Conservation (phyloP, 2,113 vertebrate species). For the Apistogramma diplotaenia region DNA sequence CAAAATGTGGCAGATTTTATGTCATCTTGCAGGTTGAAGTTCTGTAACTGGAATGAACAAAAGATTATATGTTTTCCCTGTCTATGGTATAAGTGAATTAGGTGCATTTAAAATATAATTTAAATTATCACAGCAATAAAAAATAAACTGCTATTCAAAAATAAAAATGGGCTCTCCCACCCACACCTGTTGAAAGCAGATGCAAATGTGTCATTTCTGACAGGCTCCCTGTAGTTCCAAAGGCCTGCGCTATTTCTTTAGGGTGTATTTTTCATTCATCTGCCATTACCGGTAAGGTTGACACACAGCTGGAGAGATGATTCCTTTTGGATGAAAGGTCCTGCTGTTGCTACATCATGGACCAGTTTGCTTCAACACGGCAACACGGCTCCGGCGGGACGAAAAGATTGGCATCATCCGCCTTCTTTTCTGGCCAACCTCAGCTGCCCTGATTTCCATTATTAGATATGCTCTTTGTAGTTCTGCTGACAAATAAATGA, state of each 20-base stretch:
- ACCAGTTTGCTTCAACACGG: background rate
- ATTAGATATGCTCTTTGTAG: conserved; percentile 32
- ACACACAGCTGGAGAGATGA: conserved; percentile 60
- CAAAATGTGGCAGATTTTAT: background rate
- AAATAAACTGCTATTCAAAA: background rate
- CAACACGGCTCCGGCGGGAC: background rate
- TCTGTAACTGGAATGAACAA: background rate
- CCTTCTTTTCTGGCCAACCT: conserved; percentile 9
- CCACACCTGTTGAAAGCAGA: background rate
- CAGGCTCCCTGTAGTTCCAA: conserved; percentile 15
- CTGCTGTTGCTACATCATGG: conserved; percentile 19
- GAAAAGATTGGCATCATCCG: background rate
- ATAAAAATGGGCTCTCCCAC: background rate
- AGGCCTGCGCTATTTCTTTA: conserved; percentile 35
- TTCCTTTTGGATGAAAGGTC: conserved; percentile 28
- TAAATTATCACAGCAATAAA: background rate
- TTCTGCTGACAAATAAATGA: conserved; percentile 42
- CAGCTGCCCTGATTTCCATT: conserved; percentile 33
- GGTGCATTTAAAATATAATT: background rate
- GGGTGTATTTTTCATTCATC: conserved; percentile 62
- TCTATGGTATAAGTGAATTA: background rate
- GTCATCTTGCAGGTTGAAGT: background rate
- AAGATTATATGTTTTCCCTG: background rate
- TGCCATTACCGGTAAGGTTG: conserved; percentile 55
- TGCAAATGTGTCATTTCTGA: too few relatives aligned